Conservation (phyloP, 2,113 vertebrate species). For the Sylvietta virens region DNA sequence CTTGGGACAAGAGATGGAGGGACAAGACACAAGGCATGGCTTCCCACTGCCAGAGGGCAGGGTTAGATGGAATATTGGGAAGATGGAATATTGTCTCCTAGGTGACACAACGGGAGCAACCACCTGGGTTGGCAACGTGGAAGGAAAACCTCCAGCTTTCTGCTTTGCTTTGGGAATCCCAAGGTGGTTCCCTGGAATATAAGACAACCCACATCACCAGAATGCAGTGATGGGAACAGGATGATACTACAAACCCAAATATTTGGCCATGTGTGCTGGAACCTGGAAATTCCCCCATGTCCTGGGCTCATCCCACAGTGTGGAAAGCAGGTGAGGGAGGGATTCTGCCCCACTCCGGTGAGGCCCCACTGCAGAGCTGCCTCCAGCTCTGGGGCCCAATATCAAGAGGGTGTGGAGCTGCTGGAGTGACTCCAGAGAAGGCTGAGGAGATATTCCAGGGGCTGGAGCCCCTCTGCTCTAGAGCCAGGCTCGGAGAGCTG, state of each 20-base stretch:
- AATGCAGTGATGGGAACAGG: rapidly evolving
- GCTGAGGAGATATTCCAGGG: not conserved
- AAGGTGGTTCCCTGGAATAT: rapidly evolving
- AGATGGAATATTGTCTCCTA: not conserved
- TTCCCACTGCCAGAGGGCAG: not conserved
- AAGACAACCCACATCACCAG: not conserved
- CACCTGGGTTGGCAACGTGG: not conserved
- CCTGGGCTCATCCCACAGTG: rapidly evolving
- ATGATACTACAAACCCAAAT: not conserved
- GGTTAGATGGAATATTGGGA: not conserved
- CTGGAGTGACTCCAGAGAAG: not conserved
- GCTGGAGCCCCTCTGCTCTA: not conserved
- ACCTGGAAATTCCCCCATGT: rapidly evolving
- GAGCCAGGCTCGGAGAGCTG: not conserved
- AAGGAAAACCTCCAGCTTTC: not conserved
- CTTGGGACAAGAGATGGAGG: not conserved
- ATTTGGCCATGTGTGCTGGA: not conserved
- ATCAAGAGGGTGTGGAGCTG: not conserved
- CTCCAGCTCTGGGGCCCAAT: not conserved
- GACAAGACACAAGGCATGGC: not conserved
- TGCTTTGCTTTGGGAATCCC: not conserved
- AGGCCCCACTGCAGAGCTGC: not conserved
- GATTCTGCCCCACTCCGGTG: rapidly evolving
- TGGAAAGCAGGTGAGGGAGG: rapidly evolving
- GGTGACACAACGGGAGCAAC: not conserved